phyloP scores from a whole-genome alignment of 2,888 invertebrate species.

The Torymus tubicola region DNA sequence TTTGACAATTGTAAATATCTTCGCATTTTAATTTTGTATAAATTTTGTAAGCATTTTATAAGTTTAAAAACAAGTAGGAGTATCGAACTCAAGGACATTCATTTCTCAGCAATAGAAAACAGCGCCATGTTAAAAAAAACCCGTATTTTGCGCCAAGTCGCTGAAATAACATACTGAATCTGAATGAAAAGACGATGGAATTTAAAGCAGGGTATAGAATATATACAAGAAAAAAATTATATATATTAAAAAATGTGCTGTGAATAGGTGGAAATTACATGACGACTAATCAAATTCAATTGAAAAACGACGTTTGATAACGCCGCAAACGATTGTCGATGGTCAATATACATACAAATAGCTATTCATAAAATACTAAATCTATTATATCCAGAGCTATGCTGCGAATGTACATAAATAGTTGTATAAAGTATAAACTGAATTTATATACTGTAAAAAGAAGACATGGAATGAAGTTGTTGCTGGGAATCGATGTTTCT shows the following conservation, averaged over 20 bases:
- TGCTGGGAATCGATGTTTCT: slow-evolving; percentile 36
- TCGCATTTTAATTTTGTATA: background rate
- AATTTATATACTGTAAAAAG: slow-evolving; percentile 50
- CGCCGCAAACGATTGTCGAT: slow-evolving; percentile 39
- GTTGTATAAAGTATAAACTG: slow-evolving; percentile 49
- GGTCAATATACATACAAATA: slow-evolving; percentile 41
- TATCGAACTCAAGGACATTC: too few species aligned
- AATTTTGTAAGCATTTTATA: background rate
- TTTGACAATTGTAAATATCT: background rate
- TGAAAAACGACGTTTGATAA: slow-evolving; percentile 32
- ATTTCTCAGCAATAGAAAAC: too few species aligned
- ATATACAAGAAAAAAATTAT: slow-evolving; percentile 24
- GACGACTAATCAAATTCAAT: slow-evolving; percentile 50
- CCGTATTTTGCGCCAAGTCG: too few species aligned
- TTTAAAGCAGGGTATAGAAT: slow-evolving; percentile 33
- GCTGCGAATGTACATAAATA: slow-evolving; percentile 57
- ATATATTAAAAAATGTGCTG: slow-evolving; percentile 61
- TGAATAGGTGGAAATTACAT: slow-evolving; percentile 62
- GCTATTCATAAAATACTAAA: slow-evolving; percentile 32
- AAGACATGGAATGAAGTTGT: slow-evolving; percentile 36
- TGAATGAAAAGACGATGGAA: slow-evolving; percentile 29
- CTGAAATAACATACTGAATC: too few species aligned
- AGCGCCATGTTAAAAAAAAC: too few species aligned
- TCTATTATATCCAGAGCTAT: slow-evolving; percentile 34
- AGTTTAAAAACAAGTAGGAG: background rate